Percentiles rank a stretch among this genome's conserved stretches.
Conservation (phyloP, 1,140 invertebrate species). For the Coelopa frigida region DNA sequence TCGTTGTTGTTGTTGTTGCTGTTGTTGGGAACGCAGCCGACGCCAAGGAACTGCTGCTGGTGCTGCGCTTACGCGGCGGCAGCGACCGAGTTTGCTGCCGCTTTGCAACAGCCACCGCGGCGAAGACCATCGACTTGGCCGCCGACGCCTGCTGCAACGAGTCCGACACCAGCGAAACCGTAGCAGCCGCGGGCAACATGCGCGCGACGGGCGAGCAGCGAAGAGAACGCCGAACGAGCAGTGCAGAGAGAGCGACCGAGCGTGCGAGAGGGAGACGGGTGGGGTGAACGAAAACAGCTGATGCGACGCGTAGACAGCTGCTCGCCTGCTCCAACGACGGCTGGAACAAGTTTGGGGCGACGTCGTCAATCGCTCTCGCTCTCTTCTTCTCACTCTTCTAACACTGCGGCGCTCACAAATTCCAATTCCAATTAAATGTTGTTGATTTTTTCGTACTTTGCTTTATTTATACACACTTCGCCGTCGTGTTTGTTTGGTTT, state of each 20-base stretch:
- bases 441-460: too few species aligned
- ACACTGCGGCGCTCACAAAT: too few species aligned
- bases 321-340: constrained; percentile 4
- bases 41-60: background rate
- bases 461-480: background rate
- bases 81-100: too few species aligned
- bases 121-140: background rate
- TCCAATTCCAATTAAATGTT: too few species aligned
- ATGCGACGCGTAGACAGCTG: constrained; percentile 8
- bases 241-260: background rate
- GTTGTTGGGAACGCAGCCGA: background rate
- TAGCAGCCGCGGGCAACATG: constrained; percentile 9
- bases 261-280: background rate
- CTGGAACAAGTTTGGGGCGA: too few species aligned
- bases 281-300: constrained; percentile 2
- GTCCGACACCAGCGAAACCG: too few species aligned
- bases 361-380: too few species aligned
- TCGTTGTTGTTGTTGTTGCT: background rate
- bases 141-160: constrained; percentile 2
- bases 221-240: background rate
- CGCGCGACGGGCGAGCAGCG: background rate
- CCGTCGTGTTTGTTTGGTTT: background rate
- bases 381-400: too few species aligned
- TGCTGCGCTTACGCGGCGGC: constrained; percentile 3
- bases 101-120: too few species aligned